Evolutionary conservation across 2,113 vertebrate genomes (phyloP).

Genomic region (Ivindomyrus marchei): DNA sequence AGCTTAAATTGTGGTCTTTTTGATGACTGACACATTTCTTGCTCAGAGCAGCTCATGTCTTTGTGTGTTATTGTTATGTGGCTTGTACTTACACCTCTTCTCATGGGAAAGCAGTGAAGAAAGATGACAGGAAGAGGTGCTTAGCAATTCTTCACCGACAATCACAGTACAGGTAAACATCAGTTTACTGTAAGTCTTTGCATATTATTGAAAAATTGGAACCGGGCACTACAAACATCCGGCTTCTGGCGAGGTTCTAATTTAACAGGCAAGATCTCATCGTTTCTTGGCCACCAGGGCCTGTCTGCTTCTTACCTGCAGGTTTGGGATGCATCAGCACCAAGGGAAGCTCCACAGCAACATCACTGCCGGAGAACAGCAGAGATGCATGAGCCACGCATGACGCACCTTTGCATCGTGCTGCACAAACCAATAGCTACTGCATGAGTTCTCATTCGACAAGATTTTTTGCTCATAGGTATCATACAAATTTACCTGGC

Average conservation of each 20-base stretch:
- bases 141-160: background rate
- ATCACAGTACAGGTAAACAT: background rate
- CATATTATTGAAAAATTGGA: background rate
- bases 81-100: slow-evolving; percentile 19
- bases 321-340: slow-evolving; percentile 81
- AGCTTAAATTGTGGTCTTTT: background rate
- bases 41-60: background rate
- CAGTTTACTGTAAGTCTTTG: background rate
- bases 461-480: background rate
- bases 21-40: background rate
- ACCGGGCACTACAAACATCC: background rate
- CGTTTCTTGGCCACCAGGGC: background rate
- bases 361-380: slow-evolving; percentile 57
- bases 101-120: background rate
- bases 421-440: too few relatives aligned
- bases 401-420: background rate
- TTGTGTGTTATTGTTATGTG: background rate
- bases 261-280: background rate
- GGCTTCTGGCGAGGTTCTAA: background rate
- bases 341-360: slow-evolving; percentile 71
- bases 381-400: background rate
- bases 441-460: background rate
- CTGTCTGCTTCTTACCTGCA: slow-evolving; percentile 39
- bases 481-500: slow-evolving; percentile 62
- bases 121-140: background rate